Evolutionary conservation across 2,888 invertebrate genomes (phyloP).

Genomic region (Malthinus seriepunctatus): DNA sequence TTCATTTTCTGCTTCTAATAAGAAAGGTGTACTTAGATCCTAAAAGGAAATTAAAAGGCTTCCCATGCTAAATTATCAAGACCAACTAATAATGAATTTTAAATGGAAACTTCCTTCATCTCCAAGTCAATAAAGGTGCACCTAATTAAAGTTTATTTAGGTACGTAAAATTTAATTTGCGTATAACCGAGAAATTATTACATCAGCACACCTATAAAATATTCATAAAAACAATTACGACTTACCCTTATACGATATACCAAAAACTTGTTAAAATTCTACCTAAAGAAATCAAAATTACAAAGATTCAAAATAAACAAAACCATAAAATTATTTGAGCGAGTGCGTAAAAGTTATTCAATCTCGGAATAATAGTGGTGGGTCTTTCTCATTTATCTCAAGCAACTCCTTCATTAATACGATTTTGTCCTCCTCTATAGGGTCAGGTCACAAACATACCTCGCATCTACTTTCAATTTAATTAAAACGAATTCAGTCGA

Average conservation of each 20-base stretch:
- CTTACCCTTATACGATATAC: neutral
- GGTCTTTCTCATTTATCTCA: constrained; percentile 8
- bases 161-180: no score
- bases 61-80: no score
- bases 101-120: no score
- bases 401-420: constrained; percentile 11
- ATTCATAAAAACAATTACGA: neutral
- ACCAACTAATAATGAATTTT: no score
- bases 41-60: no score
- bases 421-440: constrained; percentile 10
- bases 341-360: neutral
- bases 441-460: neutral
- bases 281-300: neutral
- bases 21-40: no score
- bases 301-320: neutral
- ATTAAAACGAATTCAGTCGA: constrained; percentile 14
- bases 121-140: no score
- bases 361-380: constrained; percentile 2
- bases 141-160: no score
- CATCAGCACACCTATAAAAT: no score
- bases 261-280: neutral
- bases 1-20: no score
- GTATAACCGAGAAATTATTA: no score
- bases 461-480: constrained; percentile 13
- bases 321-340: neutral